Evolutionary conservation across 1,140 invertebrate species (phyloP).

Genomic region (Harlomillsia oculata): DNA sequence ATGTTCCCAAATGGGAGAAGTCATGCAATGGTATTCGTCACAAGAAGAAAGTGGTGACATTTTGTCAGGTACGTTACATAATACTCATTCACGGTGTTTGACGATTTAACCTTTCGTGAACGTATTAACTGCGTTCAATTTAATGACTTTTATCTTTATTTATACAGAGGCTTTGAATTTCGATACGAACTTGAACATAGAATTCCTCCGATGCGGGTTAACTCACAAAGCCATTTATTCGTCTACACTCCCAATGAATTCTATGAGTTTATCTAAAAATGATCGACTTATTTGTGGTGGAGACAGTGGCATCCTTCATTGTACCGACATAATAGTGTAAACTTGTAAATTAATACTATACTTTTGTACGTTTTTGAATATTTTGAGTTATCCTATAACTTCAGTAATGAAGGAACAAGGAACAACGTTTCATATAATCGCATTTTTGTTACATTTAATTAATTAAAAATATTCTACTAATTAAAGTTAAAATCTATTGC

Average conservation of each 20-base stretch:
- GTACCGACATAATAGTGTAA: slow-evolving; percentile 23
- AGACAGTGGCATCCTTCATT: slow-evolving; percentile 25
- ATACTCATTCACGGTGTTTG: slow-evolving; percentile 1
- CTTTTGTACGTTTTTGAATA: too few species aligned
- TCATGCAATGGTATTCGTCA: slow-evolving; percentile 26
- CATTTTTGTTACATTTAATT: too few species aligned
- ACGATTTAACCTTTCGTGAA: background rate
- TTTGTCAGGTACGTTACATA: slow-evolving; percentile 5
- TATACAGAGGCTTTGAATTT: slow-evolving; percentile 14
- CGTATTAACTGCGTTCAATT: background rate
- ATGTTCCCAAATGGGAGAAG: slow-evolving; percentile 18
- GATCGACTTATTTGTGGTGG: slow-evolving; percentile 25
- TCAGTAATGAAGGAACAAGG: too few species aligned
- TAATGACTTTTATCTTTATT: background rate
- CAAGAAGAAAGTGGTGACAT: slow-evolving; percentile 5
- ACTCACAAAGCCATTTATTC: slow-evolving; percentile 16
- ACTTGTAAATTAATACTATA: too few species aligned
- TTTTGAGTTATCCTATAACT: too few species aligned
- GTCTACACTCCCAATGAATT: slow-evolving; percentile 25
- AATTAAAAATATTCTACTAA: too few species aligned
- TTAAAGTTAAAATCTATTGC: too few species aligned
- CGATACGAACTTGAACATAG: slow-evolving; percentile 20
- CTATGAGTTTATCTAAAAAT: slow-evolving; percentile 23
- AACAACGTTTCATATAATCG: too few species aligned
- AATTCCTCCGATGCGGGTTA: slow-evolving; percentile 23